These are phyloP conservation scores for Ciconia nigra DNA, from an alignment of 2,797 vertebrate genomes.

Conservation along the genomic window DNA sequence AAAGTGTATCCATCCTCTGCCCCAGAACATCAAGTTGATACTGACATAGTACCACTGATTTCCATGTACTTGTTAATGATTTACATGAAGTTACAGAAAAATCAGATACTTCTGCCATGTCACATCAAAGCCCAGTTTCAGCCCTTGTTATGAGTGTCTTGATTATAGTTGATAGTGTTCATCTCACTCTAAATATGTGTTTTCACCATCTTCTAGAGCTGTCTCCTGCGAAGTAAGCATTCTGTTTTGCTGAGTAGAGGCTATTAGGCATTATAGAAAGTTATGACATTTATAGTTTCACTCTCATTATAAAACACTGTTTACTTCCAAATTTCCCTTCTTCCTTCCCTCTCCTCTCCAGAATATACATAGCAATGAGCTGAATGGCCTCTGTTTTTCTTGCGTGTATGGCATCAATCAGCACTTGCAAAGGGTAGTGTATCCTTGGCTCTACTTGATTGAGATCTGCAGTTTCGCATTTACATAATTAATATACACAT, in stretches of 20 bases:
- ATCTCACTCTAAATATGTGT: background rate
- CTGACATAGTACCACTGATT: background rate
- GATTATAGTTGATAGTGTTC: background rate
- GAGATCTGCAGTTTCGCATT: conserved; percentile 23
- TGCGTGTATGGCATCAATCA: background rate
- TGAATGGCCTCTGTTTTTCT: conserved; percentile 13
- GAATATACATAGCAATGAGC: conserved; percentile 23
- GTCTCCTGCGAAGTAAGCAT: background rate
- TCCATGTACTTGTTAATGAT: background rate
- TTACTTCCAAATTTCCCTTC: conserved; percentile 21
- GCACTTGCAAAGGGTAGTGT: conserved; percentile 29
- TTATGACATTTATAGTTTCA: conserved; percentile 16
- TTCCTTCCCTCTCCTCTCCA: conserved; percentile 33
- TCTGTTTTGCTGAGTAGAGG: conserved; percentile 24
- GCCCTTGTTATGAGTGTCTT: background rate
- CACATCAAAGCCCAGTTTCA: background rate
- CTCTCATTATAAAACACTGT: background rate
- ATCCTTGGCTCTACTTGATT: conserved; percentile 49
- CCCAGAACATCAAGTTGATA: background rate
- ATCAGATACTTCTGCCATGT: background rate
- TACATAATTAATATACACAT: conserved; percentile 59
- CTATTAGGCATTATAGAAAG: conserved; percentile 2
- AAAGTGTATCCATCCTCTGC: background rate
- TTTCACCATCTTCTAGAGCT: background rate
- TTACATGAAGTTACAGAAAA: background rate